Percentiles rank a stretch among this genome's conserved stretches.
These are phyloP conservation scores for Pelochelys cantorii DNA, from an alignment of 2,797 vertebrate species.

Conservation along the genomic window DNA sequence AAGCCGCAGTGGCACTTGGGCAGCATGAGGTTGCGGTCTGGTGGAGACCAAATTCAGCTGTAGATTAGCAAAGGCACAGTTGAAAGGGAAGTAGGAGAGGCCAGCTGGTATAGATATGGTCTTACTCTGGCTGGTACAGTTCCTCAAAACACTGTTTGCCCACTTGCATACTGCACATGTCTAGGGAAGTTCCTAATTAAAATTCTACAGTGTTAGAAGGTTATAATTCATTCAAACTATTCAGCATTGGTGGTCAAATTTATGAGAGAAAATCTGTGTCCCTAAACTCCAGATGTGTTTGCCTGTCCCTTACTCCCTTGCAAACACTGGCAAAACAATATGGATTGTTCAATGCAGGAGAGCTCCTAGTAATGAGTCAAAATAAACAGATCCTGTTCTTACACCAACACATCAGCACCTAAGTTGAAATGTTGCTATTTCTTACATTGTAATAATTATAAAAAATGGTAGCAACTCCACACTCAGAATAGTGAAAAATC, in stretches of 20 bases:
- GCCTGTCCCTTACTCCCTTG: background rate
- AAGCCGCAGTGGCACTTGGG: background rate
- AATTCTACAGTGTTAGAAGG: background rate
- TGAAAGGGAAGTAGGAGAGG: background rate
- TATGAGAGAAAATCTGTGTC: background rate
- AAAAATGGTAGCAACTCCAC: background rate
- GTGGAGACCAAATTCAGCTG: background rate
- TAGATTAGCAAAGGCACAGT: background rate
- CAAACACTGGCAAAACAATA: background rate
- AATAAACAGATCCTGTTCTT: background rate
- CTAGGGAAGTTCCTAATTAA: background rate
- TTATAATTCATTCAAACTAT: background rate
- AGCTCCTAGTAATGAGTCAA: background rate
- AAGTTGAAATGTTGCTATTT: background rate
- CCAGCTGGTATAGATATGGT: background rate
- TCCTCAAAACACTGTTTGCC: background rate
- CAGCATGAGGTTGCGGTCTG: background rate
- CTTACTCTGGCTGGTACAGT: background rate
- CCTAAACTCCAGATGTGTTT: background rate
- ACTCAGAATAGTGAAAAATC: background rate
- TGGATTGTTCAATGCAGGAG: background rate
- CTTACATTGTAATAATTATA: slow-evolving; percentile 1
- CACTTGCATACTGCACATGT: background rate
- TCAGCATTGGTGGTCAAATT: background rate
- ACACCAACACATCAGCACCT: background rate